phyloP scores from a whole-genome alignment of 2,113 vertebrate genomes.

The Merops nubicus region DNA sequence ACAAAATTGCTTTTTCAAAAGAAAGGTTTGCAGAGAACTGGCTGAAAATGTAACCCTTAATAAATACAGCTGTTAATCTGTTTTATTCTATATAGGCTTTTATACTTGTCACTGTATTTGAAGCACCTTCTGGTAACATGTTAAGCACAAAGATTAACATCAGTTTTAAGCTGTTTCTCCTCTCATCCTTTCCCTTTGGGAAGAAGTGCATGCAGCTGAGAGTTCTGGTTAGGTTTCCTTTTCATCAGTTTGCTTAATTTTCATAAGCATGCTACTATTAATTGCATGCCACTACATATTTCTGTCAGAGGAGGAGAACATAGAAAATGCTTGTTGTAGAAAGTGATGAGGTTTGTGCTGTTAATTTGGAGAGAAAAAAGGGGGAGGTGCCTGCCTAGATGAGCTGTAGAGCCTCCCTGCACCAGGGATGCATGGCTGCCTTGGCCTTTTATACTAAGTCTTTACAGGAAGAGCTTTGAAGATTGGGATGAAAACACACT shows the following conservation, averaged over 20 bases:
- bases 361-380: background rate
- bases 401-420: background rate
- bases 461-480: background rate
- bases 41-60: background rate
- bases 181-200: background rate
- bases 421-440: background rate
- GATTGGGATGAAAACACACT: background rate
- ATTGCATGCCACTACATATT: background rate
- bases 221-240: background rate
- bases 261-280: background rate
- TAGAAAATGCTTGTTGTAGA: background rate
- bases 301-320: background rate
- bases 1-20: background rate
- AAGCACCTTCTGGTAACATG: background rate
- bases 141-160: slow-evolving; percentile 1
- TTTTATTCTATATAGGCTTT: background rate
- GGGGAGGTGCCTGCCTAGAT: background rate
- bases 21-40: background rate
- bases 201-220: background rate
- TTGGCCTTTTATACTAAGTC: background rate
- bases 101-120: background rate
- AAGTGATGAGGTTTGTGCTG: background rate
- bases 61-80: slow-evolving; percentile 19
- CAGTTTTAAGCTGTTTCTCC: slow-evolving; percentile 12
- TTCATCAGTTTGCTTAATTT: slow-evolving; percentile 1